These are phyloP conservation scores for Zaprionus camerounensis DNA, from an alignment of 1,140 invertebrate species.

Conservation along the genomic window DNA sequence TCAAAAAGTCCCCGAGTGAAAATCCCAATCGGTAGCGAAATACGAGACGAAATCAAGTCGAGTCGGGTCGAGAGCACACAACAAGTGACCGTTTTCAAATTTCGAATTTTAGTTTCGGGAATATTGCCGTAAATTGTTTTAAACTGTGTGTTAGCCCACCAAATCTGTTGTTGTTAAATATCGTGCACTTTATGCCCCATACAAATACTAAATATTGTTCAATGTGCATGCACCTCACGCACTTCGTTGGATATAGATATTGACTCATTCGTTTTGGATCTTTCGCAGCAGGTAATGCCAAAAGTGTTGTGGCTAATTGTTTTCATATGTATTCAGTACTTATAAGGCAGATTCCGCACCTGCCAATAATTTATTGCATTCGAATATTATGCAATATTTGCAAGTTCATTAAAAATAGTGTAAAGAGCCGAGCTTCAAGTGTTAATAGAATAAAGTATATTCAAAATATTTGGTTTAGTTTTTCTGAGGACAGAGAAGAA, in stretches of 20 bases:
- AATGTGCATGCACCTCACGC: slow-evolving; percentile 22
- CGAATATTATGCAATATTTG: not conserved
- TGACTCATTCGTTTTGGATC: slow-evolving; percentile 6
- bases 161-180: not conserved
- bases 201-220: not conserved
- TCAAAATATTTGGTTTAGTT: not conserved
- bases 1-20: not conserved
- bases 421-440: not conserved
- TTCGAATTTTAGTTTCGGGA: not conserved
- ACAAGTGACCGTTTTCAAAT: slow-evolving; percentile 63
- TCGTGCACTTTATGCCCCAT: not conserved
- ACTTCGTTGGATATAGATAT: slow-evolving; percentile 15
- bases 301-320: not conserved
- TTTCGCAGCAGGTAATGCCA: slow-evolving; percentile 33
- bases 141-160: slow-evolving; percentile 4
- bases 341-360: not conserved
- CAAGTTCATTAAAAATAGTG: not conserved
- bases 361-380: not conserved
- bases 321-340: not conserved
- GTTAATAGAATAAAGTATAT: not conserved
- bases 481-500: not conserved
- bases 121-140: not conserved
- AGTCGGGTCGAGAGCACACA: slow-evolving; percentile 39
- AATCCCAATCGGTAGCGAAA: not conserved
- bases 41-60: not conserved